Evolutionary conservation across 2,888 invertebrate species (phyloP), one percentile per base, ranked within the genome.

Genomic region (Ramazzottius varieornatus): DNA sequence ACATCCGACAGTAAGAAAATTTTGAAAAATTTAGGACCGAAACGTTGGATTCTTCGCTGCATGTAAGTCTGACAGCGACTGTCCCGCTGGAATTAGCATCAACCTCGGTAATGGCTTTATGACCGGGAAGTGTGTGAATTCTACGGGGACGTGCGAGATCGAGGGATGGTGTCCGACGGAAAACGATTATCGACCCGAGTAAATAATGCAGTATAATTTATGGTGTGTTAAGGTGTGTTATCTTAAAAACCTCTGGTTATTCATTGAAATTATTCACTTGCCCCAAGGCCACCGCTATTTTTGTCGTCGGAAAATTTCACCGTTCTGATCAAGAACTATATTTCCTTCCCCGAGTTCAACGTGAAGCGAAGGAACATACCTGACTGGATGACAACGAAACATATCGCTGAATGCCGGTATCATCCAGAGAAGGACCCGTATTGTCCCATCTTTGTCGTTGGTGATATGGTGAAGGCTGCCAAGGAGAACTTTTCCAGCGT

Each of bases 151-250:
- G 20, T 54, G 54, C 54, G 54, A 54, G 24, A 54, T 54, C 29
- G 54, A 54, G 20, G 54, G 54, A 29, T 54, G 54, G 54, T 54
- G 54, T 54, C 54, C 54, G 29, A 24, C 54, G 20, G 54, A 54
- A 54, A 4, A n/a, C 16, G 54, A 54, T 24, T 4, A 54, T 8
- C 4, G 4, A 29, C 54, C 54, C 4, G 54, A 54, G 54, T 54
- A 54, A 29, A 29, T 54, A 29, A 29, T 40, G 40, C 8, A 13
- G 40, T 13, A 20, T 13, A 40, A 40, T 40, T 40, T 8, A 20
- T 40, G 40, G 40, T 20, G 40, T 8, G 40, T 13, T 13, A 40
- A 40, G 40, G 40, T 40, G 40, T 8, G 40, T n/a, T n/a, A n/a
- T n/a, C n/a, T n/a, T n/a, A n/a, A n/a, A n/a, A n/a, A n/a, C n/a